These are phyloP conservation scores for Sitophilus oryzae DNA, from an alignment of 1,140 invertebrate species.

Conservation along the genomic window DNA sequence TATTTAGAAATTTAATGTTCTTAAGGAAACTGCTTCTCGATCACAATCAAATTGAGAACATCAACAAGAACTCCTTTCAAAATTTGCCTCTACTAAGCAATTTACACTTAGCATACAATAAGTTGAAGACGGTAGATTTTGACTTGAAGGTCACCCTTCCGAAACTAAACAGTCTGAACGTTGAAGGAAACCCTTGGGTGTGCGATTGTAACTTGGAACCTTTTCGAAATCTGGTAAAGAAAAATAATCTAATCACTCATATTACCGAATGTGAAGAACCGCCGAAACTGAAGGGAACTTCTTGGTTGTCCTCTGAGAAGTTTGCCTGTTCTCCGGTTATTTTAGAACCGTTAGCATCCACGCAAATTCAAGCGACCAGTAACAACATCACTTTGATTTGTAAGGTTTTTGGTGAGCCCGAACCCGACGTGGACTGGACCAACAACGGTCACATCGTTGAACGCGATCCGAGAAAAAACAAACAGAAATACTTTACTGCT, in stretches of 20 bases:
- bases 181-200: slow-evolving; percentile 79
- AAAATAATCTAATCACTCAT: slow-evolving; percentile 63
- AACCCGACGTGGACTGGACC: slow-evolving; percentile 70
- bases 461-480: slow-evolving; percentile 51
- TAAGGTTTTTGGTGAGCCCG: slow-evolving; percentile 67
- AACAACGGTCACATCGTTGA: slow-evolving; percentile 60
- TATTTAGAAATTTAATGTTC: slow-evolving; percentile 68
- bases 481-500: slow-evolving; percentile 47
- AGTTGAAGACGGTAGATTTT: slow-evolving; percentile 48
- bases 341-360: slow-evolving; percentile 48
- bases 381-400: slow-evolving; percentile 73
- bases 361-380: slow-evolving; percentile 53
- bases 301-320: slow-evolving; percentile 66
- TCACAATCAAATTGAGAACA: slow-evolving; percentile 61
- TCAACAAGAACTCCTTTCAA: slow-evolving; percentile 67
- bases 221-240: slow-evolving; percentile 70
- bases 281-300: slow-evolving; percentile 53
- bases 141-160: slow-evolving; percentile 46
- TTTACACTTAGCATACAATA: slow-evolving; percentile 66
- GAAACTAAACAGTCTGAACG: slow-evolving; percentile 65
- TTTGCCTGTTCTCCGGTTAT: slow-evolving; percentile 82
- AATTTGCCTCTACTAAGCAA: slow-evolving; percentile 60
- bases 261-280: slow-evolving; percentile 68
- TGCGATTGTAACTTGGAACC: slow-evolving; percentile 79
- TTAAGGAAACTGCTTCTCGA: slow-evolving; percentile 72